phyloP scores from a whole-genome alignment of 2,113 vertebrate genomes.

The Rhizomys pruinosus region DNA sequence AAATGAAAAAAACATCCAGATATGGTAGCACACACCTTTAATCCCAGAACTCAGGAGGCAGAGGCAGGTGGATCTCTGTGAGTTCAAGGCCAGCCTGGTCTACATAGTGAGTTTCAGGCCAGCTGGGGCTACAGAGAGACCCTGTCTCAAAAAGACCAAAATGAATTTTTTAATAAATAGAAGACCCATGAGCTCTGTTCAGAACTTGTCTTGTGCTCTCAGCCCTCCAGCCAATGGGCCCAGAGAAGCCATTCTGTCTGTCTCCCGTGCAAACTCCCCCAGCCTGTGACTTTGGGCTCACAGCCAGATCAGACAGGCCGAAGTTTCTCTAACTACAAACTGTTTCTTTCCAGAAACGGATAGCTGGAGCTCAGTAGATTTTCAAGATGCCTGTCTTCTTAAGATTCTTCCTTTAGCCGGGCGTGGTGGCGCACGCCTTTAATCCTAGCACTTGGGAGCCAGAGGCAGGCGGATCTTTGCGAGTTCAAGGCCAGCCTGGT shows the following conservation, averaged over 20 bases:
- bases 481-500: no score
- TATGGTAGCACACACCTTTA: no score
- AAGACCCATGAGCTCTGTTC: neutral
- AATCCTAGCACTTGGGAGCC: no score
- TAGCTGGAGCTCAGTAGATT: neutral
- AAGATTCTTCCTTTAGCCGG: neutral
- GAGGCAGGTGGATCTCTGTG: no score
- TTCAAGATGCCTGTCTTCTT: neutral
- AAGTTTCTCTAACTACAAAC: neutral
- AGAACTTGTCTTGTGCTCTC: neutral
- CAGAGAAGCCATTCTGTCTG: neutral
- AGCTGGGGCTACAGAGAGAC: no score
- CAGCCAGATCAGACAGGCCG: neutral
- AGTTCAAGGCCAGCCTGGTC: no score
- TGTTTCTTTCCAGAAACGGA: neutral
- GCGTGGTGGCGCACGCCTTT: no score
- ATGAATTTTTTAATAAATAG: neutral
- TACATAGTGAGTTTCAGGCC: no score
- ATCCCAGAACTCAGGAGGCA: no score
- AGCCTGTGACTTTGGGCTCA: neutral
- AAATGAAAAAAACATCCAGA: neutral
- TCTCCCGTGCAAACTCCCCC: neutral
- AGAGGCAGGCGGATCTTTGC: no score
- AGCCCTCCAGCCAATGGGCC: neutral
- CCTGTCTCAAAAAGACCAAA: neutral